These are phyloP conservation scores for Phalacrocorax brasilianus DNA, from an alignment of 2,113 vertebrate genomes.

Conservation along the genomic window DNA sequence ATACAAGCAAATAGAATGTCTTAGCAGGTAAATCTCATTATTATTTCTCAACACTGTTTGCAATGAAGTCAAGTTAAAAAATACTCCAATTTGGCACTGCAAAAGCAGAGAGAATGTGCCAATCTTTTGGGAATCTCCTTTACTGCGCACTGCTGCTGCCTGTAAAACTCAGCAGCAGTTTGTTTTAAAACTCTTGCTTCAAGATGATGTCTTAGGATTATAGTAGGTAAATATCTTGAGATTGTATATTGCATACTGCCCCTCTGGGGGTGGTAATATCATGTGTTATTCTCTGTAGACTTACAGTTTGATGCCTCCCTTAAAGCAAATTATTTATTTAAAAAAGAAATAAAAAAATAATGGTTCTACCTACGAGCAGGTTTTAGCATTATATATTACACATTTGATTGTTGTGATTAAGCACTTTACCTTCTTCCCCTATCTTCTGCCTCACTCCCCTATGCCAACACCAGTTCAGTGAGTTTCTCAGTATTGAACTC, in stretches of 20 bases:
- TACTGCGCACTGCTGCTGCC: not conserved
- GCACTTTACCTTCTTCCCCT: not conserved
- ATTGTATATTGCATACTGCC: not conserved
- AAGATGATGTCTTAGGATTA: not conserved
- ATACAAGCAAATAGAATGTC: not conserved
- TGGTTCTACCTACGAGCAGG: not conserved
- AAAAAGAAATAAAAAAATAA: not conserved
- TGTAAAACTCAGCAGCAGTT: not conserved
- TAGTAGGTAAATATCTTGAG: not conserved
- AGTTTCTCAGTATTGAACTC: not conserved
- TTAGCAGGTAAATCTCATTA: not conserved
- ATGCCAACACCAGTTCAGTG: not conserved
- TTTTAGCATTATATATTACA: not conserved
- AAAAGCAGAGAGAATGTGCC: not conserved
- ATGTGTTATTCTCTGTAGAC: not conserved
- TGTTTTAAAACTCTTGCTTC: not conserved
- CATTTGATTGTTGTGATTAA: not conserved
- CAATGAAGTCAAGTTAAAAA: not conserved
- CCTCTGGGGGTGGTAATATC: not conserved
- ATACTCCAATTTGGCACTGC: not conserved
- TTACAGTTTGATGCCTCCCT: not conserved
- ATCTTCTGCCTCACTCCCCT: not conserved
- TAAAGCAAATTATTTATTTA: not conserved
- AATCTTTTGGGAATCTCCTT: not conserved
- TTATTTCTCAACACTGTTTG: not conserved